Percentiles rank a stretch among this genome's conserved stretches.
phyloP scores from a whole-genome alignment of 1,140 invertebrate species.

The Branchinecta lindahli region DNA sequence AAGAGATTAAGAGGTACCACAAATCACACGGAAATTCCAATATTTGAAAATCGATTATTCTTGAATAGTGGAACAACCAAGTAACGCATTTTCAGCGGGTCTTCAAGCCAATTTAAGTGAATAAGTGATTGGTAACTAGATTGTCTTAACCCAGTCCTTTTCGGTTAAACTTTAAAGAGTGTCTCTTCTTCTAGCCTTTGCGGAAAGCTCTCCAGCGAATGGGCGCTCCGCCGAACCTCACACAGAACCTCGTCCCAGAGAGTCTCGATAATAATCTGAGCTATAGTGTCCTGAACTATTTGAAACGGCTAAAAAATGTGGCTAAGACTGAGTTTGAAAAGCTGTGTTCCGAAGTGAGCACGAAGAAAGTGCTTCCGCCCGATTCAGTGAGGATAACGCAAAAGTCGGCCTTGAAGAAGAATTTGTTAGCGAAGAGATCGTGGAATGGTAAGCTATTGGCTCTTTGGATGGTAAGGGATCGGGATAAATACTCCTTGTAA shows the following conservation, averaged over 20 bases:
- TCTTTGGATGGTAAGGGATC: not conserved
- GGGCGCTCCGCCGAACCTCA: slow-evolving; percentile 55
- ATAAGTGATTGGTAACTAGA: too few species aligned
- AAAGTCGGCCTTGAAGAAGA: slow-evolving; percentile 49
- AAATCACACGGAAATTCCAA: too few species aligned
- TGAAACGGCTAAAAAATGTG: slow-evolving; percentile 88
- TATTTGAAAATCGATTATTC: too few species aligned
- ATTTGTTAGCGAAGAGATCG: slow-evolving; percentile 50
- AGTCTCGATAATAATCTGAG: slow-evolving; percentile 81
- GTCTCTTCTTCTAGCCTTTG: slow-evolving; percentile 47
- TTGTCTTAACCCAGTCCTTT: too few species aligned
- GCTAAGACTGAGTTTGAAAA: slow-evolving; percentile 90
- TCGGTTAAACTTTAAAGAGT: too few species aligned
- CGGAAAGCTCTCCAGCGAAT: slow-evolving; percentile 77
- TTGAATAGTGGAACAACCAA: too few species aligned
- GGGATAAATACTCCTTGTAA: too few species aligned
- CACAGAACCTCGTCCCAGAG: slow-evolving; percentile 71
- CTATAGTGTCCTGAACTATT: slow-evolving; percentile 80
- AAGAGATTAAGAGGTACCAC: too few species aligned
- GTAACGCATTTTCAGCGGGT: too few species aligned
- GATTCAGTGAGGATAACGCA: slow-evolving; percentile 57
- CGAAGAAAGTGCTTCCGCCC: slow-evolving; percentile 36
- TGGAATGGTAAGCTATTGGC: not conserved
- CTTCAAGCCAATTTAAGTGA: too few species aligned
- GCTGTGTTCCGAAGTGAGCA: slow-evolving; percentile 58